phyloP scores from a whole-genome alignment of 1,140 invertebrate species.

The Drosophila kepulauana region DNA sequence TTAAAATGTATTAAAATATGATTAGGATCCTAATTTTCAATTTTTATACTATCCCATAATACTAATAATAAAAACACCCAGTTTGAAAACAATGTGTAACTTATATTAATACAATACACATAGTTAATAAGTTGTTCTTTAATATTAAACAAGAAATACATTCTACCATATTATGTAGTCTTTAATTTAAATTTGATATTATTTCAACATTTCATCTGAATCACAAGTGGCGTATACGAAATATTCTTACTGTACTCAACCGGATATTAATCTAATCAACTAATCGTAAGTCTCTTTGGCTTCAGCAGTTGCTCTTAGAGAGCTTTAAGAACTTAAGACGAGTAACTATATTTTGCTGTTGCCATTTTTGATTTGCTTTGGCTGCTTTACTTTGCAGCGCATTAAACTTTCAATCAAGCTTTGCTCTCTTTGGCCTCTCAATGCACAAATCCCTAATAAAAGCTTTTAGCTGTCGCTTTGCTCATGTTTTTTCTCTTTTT shows the following conservation, averaged over 20 bases:
- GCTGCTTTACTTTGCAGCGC: not conserved
- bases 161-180: too few relatives aligned
- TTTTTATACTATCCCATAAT: too few relatives aligned
- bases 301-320: not conserved
- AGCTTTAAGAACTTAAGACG: not conserved
- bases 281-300: not conserved
- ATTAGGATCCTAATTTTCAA: too few relatives aligned
- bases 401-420: conserved; percentile 12
- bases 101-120: too few relatives aligned
- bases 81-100: too few relatives aligned
- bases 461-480: conserved; percentile 23
- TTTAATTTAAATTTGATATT: too few relatives aligned
- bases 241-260: not conserved
- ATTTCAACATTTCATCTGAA: not conserved
- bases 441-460: conserved; percentile 14
- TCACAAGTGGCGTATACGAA: not conserved
- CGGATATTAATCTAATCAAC: not conserved
- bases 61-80: too few relatives aligned
- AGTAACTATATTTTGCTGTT: not conserved
- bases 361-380: not conserved
- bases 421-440: conserved; percentile 10
- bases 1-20: too few relatives aligned
- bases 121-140: too few relatives aligned
- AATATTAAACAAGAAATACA: too few relatives aligned
- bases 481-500: not conserved